These are phyloP conservation scores for Pelosia muscerda DNA, from an alignment of 2,888 invertebrate species.

Conservation along the genomic window DNA sequence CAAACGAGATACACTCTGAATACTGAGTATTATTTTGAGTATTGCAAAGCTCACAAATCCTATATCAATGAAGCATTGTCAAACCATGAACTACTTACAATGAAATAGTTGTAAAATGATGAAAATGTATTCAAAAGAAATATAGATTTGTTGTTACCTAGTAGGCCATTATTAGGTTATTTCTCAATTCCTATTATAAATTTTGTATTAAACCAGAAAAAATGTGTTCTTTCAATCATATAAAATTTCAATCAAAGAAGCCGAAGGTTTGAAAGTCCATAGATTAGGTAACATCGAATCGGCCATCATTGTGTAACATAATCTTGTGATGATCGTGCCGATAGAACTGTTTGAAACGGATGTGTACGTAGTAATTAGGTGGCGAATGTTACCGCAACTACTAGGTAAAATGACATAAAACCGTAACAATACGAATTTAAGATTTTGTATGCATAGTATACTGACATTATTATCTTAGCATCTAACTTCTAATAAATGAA, in stretches of 20 bases:
- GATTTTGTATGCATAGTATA: background rate
- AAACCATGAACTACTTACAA: conserved; percentile 1
- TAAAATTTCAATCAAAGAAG: background rate
- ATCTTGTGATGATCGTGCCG: conserved; percentile 61
- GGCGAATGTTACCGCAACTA: conserved; percentile 27
- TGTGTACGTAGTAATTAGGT: conserved; percentile 52
- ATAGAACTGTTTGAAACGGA: conserved; percentile 52
- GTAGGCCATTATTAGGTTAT: background rate
- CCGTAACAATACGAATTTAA: background rate
- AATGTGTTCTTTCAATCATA: background rate
- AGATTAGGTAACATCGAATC: conserved; percentile 30
- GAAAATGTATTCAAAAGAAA: background rate
- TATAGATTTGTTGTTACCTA: background rate
- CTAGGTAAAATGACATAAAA: background rate
- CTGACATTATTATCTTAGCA: no score
- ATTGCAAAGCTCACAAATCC: conserved; percentile 7
- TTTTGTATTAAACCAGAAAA: background rate
- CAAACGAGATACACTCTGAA: conserved; percentile 51
- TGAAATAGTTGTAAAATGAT: background rate
- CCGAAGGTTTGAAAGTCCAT: background rate
- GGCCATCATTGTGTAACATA: conserved; percentile 62
- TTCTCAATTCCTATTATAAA: background rate
- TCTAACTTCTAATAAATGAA: no score
- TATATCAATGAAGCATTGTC: background rate
- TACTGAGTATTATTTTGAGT: conserved; percentile 38